Conservation (phyloP, 2,888 invertebrate species). For the Eupithecia dodoneata region DNA sequence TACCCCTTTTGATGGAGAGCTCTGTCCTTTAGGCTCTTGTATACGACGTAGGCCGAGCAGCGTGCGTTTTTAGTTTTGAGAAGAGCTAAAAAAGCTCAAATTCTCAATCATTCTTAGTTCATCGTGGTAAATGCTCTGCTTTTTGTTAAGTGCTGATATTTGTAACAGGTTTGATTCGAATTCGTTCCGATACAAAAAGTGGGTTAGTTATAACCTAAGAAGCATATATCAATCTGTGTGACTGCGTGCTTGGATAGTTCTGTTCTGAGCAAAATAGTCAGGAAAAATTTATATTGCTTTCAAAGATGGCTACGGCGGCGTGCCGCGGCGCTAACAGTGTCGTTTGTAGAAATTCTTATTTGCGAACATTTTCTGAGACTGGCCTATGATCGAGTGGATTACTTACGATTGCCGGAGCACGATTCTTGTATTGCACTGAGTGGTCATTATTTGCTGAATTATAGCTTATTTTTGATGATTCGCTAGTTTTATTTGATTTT, state of each 20-base stretch:
- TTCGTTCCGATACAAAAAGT: background rate
- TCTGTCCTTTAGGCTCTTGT: constrained; percentile 56
- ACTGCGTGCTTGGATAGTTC: background rate
- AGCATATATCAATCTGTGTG: background rate
- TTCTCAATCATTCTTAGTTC: background rate
- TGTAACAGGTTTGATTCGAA: background rate
- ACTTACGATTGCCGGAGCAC: constrained; percentile 64
- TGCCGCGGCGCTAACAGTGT: constrained; percentile 1
- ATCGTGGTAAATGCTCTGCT: background rate
- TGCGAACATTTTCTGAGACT: constrained; percentile 64
- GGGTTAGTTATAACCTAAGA: background rate
- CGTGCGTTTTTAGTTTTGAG: background rate
- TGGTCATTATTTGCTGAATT: constrained; percentile 53
- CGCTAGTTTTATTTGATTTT: constrained; percentile 39
- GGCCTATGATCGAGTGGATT: constrained; percentile 62
- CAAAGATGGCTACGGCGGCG: constrained; percentile 7
- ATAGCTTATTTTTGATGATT: constrained; percentile 46
- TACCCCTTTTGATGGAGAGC: constrained; percentile 81
- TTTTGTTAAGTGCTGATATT: background rate
- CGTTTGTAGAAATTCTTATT: constrained; percentile 54
- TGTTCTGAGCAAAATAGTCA: background rate
- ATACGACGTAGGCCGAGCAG: constrained; percentile 27
- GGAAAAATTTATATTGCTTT: background rate
- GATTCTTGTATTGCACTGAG: constrained; percentile 66
- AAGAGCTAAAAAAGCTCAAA: background rate